These are phyloP conservation scores for Magallana ariakensis DNA, from an alignment of 1,140 invertebrate species.

Conservation along the genomic window DNA sequence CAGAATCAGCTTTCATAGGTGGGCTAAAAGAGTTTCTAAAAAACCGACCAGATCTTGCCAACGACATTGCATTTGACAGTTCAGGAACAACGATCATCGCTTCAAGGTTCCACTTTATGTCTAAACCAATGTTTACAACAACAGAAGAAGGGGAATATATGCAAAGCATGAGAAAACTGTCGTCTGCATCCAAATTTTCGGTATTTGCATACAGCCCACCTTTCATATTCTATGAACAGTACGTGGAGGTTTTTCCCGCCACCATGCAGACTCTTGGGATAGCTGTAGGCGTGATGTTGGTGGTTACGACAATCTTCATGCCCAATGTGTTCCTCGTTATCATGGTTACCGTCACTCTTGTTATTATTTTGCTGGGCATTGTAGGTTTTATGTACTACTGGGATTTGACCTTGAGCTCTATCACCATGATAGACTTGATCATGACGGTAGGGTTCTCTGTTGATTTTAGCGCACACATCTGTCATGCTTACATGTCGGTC, in stretches of 20 bases:
- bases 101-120: slow-evolving; percentile 69
- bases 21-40: slow-evolving; percentile 85
- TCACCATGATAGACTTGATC: slow-evolving; percentile 99
- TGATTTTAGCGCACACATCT: slow-evolving; percentile 98
- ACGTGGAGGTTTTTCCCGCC: slow-evolving; percentile 93
- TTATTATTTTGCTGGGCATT: slow-evolving; percentile 97
- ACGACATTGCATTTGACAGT: slow-evolving; percentile 92
- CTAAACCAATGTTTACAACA: slow-evolving; percentile 58
- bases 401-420: slow-evolving; percentile 96
- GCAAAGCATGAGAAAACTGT: slow-evolving; percentile 67
- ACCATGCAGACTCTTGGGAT: slow-evolving; percentile 96
- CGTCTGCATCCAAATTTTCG: slow-evolving; percentile 58
- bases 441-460: slow-evolving; percentile 99
- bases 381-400: slow-evolving; percentile 98
- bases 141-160: slow-evolving; percentile 69
- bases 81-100: slow-evolving; percentile 88
- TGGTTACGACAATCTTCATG: slow-evolving; percentile 97
- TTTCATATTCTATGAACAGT: slow-evolving; percentile 83
- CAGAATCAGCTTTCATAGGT: slow-evolving; percentile 86
- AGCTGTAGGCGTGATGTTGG: slow-evolving; percentile 95
- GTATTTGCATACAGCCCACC: slow-evolving; percentile 68
- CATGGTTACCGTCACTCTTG: slow-evolving; percentile 96
- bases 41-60: slow-evolving; percentile 80
- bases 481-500: slow-evolving; percentile 92
- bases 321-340: slow-evolving; percentile 95